Conservation (phyloP, 23 tunicate species). For the Halocynthia roretzi region DNA sequence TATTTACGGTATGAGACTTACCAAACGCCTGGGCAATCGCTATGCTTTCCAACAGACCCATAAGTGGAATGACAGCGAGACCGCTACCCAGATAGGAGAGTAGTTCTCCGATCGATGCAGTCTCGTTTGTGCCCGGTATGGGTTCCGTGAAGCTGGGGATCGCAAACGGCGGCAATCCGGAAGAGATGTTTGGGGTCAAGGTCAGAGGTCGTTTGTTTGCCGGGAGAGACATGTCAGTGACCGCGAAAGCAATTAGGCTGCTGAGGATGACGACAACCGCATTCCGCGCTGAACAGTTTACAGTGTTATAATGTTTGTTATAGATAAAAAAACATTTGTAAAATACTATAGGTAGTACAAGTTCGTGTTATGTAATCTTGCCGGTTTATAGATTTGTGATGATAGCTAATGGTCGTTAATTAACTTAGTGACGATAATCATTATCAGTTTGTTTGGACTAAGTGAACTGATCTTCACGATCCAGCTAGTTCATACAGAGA, state of each 20-base stretch:
- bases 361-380: no score
- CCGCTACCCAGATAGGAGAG: constrained; percentile 54
- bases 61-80: constrained; percentile 63
- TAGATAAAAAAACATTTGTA: not conserved
- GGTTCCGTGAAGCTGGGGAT: constrained; percentile 34
- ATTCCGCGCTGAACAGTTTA: constrained; percentile 36
- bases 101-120: constrained; percentile 35
- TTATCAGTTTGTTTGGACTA: not conserved
- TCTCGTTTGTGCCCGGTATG: constrained; percentile 37
- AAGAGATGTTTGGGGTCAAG: constrained; percentile 51
- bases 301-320: no score
- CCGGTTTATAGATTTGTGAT: not conserved
- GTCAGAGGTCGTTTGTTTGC: constrained; percentile 45
- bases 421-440: constrained; percentile 1
- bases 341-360: not conserved
- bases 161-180: constrained; percentile 50
- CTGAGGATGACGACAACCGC: constrained; percentile 52
- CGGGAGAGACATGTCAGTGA: constrained; percentile 50
- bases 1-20: not conserved
- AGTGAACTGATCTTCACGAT: no score
- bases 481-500: no score
- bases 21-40: constrained; percentile 92
- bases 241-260: constrained; percentile 47
- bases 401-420: not conserved
- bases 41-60: constrained; percentile 77